Conservation (phyloP, 2,797 vertebrate genomes). For the Gambelia wislizenii region DNA sequence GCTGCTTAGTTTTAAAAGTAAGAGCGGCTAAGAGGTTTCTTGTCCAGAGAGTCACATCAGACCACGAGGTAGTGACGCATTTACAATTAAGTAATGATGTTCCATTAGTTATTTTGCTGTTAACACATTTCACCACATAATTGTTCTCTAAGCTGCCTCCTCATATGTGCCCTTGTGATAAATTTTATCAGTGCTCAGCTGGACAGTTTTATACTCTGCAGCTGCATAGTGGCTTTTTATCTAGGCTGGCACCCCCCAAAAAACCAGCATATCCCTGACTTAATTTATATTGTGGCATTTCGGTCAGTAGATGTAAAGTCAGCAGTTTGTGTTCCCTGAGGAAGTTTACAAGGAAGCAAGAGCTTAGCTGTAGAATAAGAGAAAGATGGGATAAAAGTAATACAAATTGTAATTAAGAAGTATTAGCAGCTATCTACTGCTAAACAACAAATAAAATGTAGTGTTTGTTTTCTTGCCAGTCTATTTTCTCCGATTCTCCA, state of each 20-base stretch:
- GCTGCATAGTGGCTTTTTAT: constrained; percentile 80
- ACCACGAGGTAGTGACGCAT: neutral
- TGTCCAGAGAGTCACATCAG: constrained; percentile 15
- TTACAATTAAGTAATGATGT: constrained; percentile 55
- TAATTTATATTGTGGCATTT: constrained; percentile 78
- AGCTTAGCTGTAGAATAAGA: constrained; percentile 78
- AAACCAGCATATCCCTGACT: constrained; percentile 49
- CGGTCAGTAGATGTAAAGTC: constrained; percentile 79
- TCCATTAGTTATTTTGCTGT: constrained; percentile 66
- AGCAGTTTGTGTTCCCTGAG: constrained; percentile 80
- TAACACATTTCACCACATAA: constrained; percentile 74
- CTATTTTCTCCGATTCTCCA: constrained; percentile 37
- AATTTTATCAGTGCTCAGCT: constrained; percentile 81
- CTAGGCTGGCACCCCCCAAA: constrained; percentile 62
- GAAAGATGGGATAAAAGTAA: constrained; percentile 80
- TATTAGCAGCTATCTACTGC: constrained; percentile 48
- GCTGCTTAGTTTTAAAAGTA: constrained; percentile 31
- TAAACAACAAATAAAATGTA: constrained; percentile 44
- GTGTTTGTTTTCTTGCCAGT: constrained; percentile 56
- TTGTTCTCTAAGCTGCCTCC: constrained; percentile 59
- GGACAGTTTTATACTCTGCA: constrained; percentile 62
- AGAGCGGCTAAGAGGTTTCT: constrained; percentile 17
- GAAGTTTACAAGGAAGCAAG: constrained; percentile 81
- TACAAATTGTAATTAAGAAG: constrained; percentile 79
- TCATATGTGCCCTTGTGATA: constrained; percentile 75